Evolutionary conservation across 2,888 invertebrate genomes (phyloP).

Genomic region (Sphaerophoria rueppellii): DNA sequence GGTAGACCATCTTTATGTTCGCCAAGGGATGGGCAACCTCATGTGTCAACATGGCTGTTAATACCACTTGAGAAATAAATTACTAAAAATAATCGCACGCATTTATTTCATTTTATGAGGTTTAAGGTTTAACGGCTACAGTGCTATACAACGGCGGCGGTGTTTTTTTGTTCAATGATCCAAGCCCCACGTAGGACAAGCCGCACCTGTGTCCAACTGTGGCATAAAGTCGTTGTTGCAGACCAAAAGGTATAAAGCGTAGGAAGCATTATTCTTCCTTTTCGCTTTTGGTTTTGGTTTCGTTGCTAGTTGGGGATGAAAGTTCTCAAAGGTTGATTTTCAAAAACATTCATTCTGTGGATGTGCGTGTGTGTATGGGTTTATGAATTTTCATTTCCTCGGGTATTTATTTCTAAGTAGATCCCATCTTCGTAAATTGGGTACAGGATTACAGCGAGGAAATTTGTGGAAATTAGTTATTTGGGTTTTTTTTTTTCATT

Average conservation of each 20-base stretch:
- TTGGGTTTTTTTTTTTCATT: constrained; percentile 19
- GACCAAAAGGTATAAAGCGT: constrained; percentile 14
- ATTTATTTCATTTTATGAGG: constrained; percentile 73
- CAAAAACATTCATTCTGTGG: constrained; percentile 22
- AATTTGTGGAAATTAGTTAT: constrained; percentile 73
- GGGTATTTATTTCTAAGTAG: constrained; percentile 70
- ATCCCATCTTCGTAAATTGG: constrained; percentile 73
- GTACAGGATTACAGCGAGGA: constrained; percentile 72
- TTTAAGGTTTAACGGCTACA: constrained; percentile 67
- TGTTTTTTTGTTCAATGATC: neutral
- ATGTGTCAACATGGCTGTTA: constrained; percentile 71
- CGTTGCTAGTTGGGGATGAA: constrained; percentile 28
- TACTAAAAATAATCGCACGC: constrained; percentile 73
- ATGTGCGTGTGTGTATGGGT: constrained; percentile 43
- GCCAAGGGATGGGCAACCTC: constrained; percentile 39
- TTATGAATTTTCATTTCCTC: constrained; percentile 73
- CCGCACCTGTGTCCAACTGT: constrained; percentile 66
- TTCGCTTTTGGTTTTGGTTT: neutral
- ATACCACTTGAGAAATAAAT: constrained; percentile 72
- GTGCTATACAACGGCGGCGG: neutral
- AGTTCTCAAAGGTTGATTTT: constrained; percentile 38
- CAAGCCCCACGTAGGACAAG: constrained; percentile 46
- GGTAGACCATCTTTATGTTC: constrained; percentile 32
- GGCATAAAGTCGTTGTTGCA: constrained; percentile 12
- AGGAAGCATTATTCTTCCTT: neutral